Conservation (phyloP, 35 echinoderm and acorn worm genomes). For the Apostichopus parvimensis region DNA sequence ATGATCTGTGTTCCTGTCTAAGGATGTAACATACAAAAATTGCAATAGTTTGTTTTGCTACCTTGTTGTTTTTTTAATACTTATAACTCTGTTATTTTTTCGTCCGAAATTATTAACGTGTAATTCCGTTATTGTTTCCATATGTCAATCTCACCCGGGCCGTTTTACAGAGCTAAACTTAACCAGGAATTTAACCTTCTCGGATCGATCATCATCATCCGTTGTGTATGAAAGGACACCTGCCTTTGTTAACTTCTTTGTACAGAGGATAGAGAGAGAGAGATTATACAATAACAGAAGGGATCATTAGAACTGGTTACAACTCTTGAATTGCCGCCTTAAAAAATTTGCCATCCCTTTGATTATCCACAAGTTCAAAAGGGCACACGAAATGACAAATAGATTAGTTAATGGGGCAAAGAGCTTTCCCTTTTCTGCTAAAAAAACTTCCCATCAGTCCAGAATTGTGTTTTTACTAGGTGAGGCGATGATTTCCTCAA, state of each 20-base stretch:
- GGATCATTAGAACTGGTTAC: too few species aligned
- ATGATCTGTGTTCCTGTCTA: too few species aligned
- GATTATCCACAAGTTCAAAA: constrained; percentile 27
- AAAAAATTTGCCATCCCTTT: neutral
- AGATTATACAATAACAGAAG: too few species aligned
- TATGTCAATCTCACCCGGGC: neutral
- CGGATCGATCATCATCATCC: too few species aligned
- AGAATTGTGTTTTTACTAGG: constrained; percentile 33
- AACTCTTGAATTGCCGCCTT: neutral
- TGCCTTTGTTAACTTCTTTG: too few species aligned
- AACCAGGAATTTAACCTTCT: too few species aligned
- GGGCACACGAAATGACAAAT: constrained; percentile 28
- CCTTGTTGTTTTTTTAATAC: neutral
- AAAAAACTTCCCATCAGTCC: constrained; percentile 31
- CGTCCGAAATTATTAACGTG: neutral
- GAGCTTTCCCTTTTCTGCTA: constrained; percentile 12
- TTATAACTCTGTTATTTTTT: neutral
- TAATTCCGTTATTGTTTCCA: neutral
- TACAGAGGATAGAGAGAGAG: too few species aligned
- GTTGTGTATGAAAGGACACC: too few species aligned
- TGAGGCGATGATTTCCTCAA: constrained; percentile 44
- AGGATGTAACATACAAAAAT: too few species aligned
- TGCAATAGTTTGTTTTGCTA: neutral
- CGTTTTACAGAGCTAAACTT: too few species aligned
- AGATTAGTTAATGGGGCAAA: constrained; percentile 42